Evolutionary conservation across 2,113 vertebrate species (phyloP).

Genomic region (Petrocephalus microphthalmus): DNA sequence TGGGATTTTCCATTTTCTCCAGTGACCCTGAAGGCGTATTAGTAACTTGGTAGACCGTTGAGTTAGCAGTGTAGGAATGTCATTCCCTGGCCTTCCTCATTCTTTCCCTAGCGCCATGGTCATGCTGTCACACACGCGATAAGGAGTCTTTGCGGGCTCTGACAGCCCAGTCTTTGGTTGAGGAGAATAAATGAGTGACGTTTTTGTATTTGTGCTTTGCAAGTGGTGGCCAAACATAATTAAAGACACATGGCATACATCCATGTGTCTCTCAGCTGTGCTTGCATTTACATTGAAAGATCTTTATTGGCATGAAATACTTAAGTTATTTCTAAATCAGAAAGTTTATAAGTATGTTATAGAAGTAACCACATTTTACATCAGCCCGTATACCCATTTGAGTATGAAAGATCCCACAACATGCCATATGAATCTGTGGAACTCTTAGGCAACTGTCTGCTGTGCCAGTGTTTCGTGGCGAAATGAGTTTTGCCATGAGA

Average conservation of each 20-base stretch:
- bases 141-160: neutral
- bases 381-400: neutral
- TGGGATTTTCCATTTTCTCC: slow-evolving; percentile 18
- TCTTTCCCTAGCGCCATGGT: neutral
- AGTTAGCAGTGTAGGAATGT: neutral
- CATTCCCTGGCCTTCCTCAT: neutral
- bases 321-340: neutral
- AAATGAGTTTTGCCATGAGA: neutral
- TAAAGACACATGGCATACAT: slow-evolving; percentile 49
- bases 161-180: neutral
- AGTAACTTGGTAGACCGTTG: neutral
- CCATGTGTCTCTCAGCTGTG: slow-evolving; percentile 22
- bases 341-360: neutral
- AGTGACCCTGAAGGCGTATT: neutral
- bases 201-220: slow-evolving; percentile 31
- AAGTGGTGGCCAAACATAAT: slow-evolving; percentile 43
- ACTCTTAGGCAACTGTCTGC: neutral
- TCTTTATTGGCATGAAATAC: neutral
- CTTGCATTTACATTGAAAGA: neutral
- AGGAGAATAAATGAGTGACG: slow-evolving; percentile 16
- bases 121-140: neutral
- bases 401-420: neutral
- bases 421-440: neutral
- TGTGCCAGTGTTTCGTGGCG: neutral
- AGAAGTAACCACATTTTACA: neutral